These are phyloP conservation scores for Ophiothrix spiculata DNA, from an alignment of 35 echinoderm and acorn worm genomes.

Conservation along the genomic window DNA sequence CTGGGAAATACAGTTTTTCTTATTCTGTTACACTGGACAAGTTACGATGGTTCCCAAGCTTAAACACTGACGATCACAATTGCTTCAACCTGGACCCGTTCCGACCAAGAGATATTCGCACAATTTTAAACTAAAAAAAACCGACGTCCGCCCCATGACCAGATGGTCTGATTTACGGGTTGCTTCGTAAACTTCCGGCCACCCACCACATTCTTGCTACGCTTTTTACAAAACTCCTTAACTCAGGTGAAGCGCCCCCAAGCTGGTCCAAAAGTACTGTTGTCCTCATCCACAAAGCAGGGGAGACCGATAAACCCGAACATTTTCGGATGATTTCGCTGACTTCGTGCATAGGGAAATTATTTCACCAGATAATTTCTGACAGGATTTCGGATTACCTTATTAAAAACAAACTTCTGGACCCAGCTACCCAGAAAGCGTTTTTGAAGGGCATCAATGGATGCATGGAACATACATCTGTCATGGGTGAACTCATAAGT, in stretches of 20 bases:
- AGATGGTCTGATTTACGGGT: constrained; percentile 40
- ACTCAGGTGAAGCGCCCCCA: not conserved
- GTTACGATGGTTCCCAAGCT: constrained; percentile 18
- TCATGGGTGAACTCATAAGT: not conserved
- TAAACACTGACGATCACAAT: not conserved
- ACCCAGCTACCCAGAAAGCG: constrained; percentile 12
- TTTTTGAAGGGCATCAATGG: constrained; percentile 32
- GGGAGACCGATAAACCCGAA: not conserved
- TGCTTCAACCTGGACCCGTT: constrained; percentile 21
- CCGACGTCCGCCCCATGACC: constrained; percentile 21
- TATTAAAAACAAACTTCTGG: not conserved
- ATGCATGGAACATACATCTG: not conserved
- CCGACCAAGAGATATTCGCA: constrained; percentile 28
- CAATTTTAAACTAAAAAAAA: constrained; percentile 15
- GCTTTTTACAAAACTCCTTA: constrained; percentile 25
- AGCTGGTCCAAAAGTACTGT: constrained; percentile 17
- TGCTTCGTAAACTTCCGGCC: constrained; percentile 28
- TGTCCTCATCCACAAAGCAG: constrained; percentile 20
- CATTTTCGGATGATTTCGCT: constrained; percentile 16
- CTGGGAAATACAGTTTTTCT: not conserved
- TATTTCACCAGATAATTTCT: constrained; percentile 8
- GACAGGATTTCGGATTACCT: not conserved
- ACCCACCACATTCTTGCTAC: constrained; percentile 32
- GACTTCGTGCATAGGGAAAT: constrained; percentile 29
- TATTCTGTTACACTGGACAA: constrained; percentile 2